Base-by-base conservation (phyloP, 2,888 invertebrate species). In the Drosophila emarginata region DNA sequence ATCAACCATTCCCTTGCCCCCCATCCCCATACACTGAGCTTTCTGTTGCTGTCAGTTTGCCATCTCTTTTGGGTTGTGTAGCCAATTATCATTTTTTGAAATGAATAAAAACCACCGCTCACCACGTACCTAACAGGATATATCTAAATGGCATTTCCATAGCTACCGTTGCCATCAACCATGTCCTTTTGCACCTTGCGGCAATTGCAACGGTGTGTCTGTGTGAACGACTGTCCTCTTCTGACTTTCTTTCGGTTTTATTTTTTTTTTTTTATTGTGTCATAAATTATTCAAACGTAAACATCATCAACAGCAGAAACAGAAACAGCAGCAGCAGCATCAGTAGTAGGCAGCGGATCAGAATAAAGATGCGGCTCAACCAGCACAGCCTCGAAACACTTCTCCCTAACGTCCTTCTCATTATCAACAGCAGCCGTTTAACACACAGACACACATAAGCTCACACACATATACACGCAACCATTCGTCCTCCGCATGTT, bases 221-320 rank as follows among this genome's bases (percentile, higher is more conserved):
- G 12, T 40, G 32, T 40, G 36, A n/a, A 39, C 40, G 59, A 40
- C 32, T 70, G 50, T 58, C 54, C 52, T 53, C 39, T 50, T 68
- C 50, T 72, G 57, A 51, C 62, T 66, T 58, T 61, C 61, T 54
- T 56, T 59, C 57, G 50, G 50, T 21, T 52, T 26, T 59, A 65
- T 64, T 51, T 62, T 66, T 81, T 69, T 78, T 88, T 52, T 81
- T 69, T 78, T 88, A 80, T 86, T 88, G 81, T 81, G 79, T 84
- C 86, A 90, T 90, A 90, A 91, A 90, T 90, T 90, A 91, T 91
- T 91, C 89, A 91, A 86, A 85, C 80, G 85, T 80, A 87, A 91
- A 90, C 89, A 90, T 90, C 86, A 90, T 88, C 90, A 90, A 77
- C 79, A 74, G 70, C 53, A 54, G 23, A 28, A 51, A 7, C 51